Evolutionary conservation across 2,113 vertebrate species (phyloP), one percentile per base, ranked within the genome.

Genomic region (Carassius gibelio): DNA sequence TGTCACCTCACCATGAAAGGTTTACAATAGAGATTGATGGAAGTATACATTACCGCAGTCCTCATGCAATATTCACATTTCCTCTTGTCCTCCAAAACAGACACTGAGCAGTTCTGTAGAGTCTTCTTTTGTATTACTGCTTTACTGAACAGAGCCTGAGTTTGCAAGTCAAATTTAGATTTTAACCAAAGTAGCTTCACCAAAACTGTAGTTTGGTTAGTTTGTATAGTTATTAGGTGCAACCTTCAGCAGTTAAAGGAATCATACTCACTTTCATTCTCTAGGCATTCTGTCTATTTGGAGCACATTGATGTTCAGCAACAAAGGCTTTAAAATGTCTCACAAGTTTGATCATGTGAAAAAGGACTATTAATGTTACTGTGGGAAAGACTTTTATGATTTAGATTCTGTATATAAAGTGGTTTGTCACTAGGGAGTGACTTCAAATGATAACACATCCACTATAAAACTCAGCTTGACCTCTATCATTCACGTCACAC

Each of bases 21-120:
- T 77, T 81, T 59, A 75, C 80, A 83, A 79, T 80, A n/a, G 82
- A 75, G 76, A 19, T 52, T 84, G 38, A 52, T 21, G 57, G 57
- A 8, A 59, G 57, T n/a, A 59, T 59, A 59, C 19, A 21, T 59
- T 59, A 21, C 57, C 57, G 0, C 19, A 59, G 57, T n/a, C 57
- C 57, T 59, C 57, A 59, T 59, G 57, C 21, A 59, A 59, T 59
- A 59, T 59, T 59, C 57, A 59, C 57, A 8, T 59, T 59, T 59
- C 19, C 57, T 59, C 57, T 59, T 59, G 57, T n/a, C 57, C 57
- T 59, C 19, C 57, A 59, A 59, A 59, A 59, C 57, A 59, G 57
- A 59, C 19, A 21, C 1, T 59, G 57, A 59, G 57, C 57, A 59
- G 57, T 1, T 59, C 19, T n/a, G 57, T n/a, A 30, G 48, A 59